A percentile compares a stretch with the other conserved stretches of the same genome.
phyloP scores from a whole-genome alignment of 2,113 vertebrate species.

The Hymenochirus boettgeri region DNA sequence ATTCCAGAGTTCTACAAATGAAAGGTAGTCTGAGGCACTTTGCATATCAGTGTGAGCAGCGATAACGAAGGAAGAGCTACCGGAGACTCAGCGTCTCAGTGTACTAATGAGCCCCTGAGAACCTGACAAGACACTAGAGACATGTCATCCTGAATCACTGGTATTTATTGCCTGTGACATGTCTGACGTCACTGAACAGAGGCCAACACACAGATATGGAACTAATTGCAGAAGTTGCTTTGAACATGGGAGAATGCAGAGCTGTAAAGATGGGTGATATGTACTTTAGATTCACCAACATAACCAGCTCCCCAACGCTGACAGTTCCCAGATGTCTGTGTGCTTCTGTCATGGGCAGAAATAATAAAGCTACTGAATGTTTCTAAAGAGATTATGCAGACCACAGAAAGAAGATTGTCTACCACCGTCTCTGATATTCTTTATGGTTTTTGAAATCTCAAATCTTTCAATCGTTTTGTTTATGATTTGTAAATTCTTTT shows the following conservation, averaged over 20 bases:
- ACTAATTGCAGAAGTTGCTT: accelerated
- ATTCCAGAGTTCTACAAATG: neutral
- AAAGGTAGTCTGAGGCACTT: neutral
- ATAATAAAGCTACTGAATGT: too few species aligned
- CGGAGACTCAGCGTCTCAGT: neutral
- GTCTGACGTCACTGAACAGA: neutral
- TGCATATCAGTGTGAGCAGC: neutral
- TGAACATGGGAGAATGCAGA: accelerated
- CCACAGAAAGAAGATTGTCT: too few species aligned
- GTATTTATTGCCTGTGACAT: neutral
- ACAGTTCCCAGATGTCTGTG: neutral
- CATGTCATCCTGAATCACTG: accelerated
- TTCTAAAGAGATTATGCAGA: too few species aligned
- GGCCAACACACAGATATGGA: accelerated
- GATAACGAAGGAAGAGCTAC: neutral
- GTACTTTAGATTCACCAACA: neutral
- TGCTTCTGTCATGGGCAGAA: neutral
- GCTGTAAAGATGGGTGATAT: neutral
- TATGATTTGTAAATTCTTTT: too few species aligned
- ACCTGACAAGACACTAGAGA: neutral
- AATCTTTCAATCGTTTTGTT: too few species aligned
- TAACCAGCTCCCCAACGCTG: neutral
- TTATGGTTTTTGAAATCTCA: too few species aligned
- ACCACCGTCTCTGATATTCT: too few species aligned
- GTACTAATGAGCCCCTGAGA: neutral